These are phyloP conservation scores for Emydocephalus ijimae DNA, from an alignment of 2,113 vertebrate genomes.

Conservation along the genomic window DNA sequence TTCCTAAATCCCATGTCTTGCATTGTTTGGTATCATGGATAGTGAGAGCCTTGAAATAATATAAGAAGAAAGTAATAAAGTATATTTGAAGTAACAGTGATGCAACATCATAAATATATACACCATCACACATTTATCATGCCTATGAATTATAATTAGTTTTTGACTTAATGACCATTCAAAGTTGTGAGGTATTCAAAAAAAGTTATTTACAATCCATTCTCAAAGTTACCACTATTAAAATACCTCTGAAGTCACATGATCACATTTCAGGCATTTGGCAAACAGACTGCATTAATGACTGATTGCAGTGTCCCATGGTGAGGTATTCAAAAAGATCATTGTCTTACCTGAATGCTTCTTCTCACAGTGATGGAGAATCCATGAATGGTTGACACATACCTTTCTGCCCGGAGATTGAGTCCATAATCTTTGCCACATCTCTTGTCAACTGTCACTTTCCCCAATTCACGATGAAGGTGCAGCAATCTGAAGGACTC, in stretches of 20 bases:
- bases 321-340: no score
- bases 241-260: neutral
- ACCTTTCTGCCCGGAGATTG: no score
- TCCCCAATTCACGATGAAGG: no score
- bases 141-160: neutral
- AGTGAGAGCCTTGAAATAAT: constrained; percentile 79
- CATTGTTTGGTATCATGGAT: constrained; percentile 89
- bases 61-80: constrained; percentile 16
- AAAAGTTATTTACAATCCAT: neutral
- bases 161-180: neutral
- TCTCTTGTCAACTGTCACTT: no score
- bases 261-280: neutral
- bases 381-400: no score
- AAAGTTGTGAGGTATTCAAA: neutral
- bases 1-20: constrained; percentile 86
- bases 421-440: no score
- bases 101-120: neutral
- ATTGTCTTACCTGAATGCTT: no score
- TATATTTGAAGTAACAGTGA: constrained; percentile 6
- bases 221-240: neutral
- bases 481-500: no score
- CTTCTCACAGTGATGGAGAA: no score
- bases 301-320: neutral
- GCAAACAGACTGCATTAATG: neutral
- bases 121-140: neutral